Percentiles rank a stretch among this genome's conserved stretches.
Evolutionary conservation across 2,888 invertebrate genomes (phyloP).

Genomic region (Dynastes grantii): DNA sequence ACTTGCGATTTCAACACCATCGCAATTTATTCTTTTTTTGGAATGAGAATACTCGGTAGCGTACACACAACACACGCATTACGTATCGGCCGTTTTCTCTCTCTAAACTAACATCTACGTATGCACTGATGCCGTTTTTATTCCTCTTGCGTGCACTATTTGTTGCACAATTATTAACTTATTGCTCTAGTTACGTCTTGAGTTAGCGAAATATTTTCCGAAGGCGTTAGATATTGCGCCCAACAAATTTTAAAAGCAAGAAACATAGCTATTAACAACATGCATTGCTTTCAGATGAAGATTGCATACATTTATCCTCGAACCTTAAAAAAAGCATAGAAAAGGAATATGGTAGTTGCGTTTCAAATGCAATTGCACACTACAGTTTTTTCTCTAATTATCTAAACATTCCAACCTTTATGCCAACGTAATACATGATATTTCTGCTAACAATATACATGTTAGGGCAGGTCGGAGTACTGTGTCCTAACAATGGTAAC

Average conservation of each 20-base stretch:
- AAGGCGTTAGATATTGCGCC: slow-evolving; percentile 20
- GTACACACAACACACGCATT: slow-evolving; percentile 19
- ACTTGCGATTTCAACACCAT: slow-evolving; percentile 52
- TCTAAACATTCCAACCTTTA: no score
- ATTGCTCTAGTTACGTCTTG: slow-evolving; percentile 54
- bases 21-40: slow-evolving; percentile 48
- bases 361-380: no score
- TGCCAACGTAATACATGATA: no score
- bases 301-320: slow-evolving; percentile 7
- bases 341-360: no score
- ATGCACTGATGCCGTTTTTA: slow-evolving; percentile 42
- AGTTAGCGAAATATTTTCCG: slow-evolving; percentile 18
- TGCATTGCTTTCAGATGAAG: not conserved
- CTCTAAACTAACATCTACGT: slow-evolving; percentile 14
- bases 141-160: slow-evolving; percentile 49
- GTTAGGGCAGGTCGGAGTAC: no score
- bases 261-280: not conserved
- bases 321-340: no score
- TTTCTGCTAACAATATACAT: no score
- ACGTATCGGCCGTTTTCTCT: slow-evolving; percentile 17
- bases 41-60: slow-evolving; percentile 44
- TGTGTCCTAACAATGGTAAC: no score
- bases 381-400: no score
- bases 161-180: slow-evolving; percentile 52
- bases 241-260: not conserved